phyloP scores from a whole-genome alignment of 2,797 vertebrate species.

The Leucoraja ocellata region DNA sequence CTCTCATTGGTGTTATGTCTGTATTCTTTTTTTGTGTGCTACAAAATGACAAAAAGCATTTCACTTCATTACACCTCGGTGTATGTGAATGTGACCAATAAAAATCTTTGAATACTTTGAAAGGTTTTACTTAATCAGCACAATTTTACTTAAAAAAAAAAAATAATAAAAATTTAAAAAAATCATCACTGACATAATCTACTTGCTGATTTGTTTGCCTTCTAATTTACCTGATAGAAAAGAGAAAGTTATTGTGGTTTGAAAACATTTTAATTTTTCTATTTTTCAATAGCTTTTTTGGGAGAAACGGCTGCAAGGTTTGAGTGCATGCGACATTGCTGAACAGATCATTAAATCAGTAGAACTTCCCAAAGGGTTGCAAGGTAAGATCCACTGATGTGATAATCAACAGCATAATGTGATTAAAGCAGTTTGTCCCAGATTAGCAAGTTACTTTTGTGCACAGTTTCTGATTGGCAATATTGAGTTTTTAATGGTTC shows the following conservation, averaged over 20 bases:
- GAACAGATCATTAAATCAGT: slow-evolving; percentile 79
- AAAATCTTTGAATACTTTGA: too few species aligned
- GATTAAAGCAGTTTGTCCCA: neutral
- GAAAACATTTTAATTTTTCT: slow-evolving; percentile 40
- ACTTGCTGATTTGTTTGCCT: neutral
- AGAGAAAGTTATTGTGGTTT: neutral
- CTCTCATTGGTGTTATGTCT: too few species aligned
- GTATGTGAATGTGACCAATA: too few species aligned
- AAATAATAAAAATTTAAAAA: too few species aligned
- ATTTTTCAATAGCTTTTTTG: slow-evolving; percentile 75
- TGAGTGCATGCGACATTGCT: slow-evolving; percentile 76
- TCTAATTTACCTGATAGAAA: neutral
- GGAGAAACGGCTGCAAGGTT: slow-evolving; percentile 85
- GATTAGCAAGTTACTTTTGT: neutral
- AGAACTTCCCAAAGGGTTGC: slow-evolving; percentile 83
- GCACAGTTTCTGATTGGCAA: neutral
- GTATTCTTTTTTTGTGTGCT: too few species aligned
- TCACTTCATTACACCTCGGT: too few species aligned
- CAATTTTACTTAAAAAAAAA: neutral
- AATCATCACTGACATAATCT: neutral
- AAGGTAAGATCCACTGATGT: slow-evolving; percentile 58
- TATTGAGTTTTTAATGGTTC: neutral
- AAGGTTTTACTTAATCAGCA: neutral
- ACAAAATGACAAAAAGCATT: too few species aligned
- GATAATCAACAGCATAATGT: neutral